Conservation (phyloP, 2,888 invertebrate species). For the Mantis religiosa region DNA sequence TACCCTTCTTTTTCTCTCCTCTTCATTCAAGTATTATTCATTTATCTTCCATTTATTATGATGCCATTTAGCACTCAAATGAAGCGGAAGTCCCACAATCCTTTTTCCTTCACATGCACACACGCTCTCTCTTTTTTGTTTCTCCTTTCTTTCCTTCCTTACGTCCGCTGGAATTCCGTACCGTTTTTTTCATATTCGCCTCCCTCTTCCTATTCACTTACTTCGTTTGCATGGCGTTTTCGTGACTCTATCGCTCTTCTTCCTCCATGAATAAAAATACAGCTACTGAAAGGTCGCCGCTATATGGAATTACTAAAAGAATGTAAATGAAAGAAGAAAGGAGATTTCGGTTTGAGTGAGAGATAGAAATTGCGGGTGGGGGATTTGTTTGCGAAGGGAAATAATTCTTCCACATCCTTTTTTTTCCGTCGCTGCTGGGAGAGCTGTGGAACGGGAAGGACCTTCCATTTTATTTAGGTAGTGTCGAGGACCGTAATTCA, state of each 20-base stretch:
- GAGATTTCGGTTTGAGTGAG: neutral
- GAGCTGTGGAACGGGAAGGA: neutral
- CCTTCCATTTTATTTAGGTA: neutral
- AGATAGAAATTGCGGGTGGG: neutral
- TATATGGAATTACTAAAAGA: constrained; percentile 7
- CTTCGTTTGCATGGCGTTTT: neutral
- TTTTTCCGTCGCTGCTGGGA: neutral
- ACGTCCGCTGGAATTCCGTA: neutral
- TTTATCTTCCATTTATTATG: neutral
- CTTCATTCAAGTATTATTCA: neutral
- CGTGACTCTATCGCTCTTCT: neutral
- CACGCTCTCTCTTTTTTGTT: neutral
- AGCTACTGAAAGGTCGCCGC: neutral
- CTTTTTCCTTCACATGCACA: neutral
- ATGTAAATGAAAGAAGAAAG: constrained; percentile 1
- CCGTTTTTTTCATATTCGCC: too few relatives aligned
- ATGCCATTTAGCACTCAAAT: constrained; percentile 6
- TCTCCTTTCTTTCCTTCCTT: neutral
- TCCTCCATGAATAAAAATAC: neutral
- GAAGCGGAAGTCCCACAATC: neutral
- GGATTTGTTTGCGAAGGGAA: constrained; percentile 1
- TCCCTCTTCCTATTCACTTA: neutral
- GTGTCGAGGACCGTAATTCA: neutral
- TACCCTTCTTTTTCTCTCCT: neutral
- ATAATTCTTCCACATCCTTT: constrained; percentile 1